Percentiles rank a stretch among this genome's conserved stretches.
phyloP scores from a whole-genome alignment of 1,140 invertebrate species.

The Caerostris darwini region DNA sequence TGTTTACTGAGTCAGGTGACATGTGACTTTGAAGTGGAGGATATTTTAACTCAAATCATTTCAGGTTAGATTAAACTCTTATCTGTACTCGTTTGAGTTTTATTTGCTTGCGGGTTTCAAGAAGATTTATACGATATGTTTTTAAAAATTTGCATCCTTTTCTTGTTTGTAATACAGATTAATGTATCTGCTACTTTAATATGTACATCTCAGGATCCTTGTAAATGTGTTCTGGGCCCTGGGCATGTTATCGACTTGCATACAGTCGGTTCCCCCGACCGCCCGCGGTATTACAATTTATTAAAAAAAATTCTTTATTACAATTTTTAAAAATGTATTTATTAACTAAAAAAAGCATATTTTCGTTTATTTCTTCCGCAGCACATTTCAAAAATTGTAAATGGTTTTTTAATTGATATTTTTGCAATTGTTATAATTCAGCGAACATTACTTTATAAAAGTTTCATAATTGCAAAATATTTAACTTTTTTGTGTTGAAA shows the following conservation, averaged over 20 bases:
- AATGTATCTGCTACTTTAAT: background rate
- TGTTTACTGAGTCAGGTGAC: background rate
- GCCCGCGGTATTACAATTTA: background rate
- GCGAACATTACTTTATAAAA: too few relatives aligned
- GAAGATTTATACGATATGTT: background rate
- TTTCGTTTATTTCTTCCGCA: too few relatives aligned
- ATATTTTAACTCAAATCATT: background rate
- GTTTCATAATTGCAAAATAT: too few relatives aligned
- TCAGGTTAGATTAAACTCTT: too few relatives aligned
- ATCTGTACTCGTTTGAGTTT: background rate
- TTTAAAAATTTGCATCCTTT: background rate
- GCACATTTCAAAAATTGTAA: too few relatives aligned
- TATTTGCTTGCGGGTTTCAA: background rate
- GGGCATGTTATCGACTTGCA: constrained; percentile 13
- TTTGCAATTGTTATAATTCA: too few relatives aligned
- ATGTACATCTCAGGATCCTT: constrained; percentile 26
- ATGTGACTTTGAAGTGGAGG: background rate
- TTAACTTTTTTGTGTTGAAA: too few relatives aligned
- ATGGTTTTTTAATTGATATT: too few relatives aligned
- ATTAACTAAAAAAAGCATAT: too few relatives aligned
- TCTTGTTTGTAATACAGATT: background rate
- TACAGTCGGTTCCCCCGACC: background rate
- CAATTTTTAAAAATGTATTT: too few relatives aligned
- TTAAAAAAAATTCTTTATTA: too few relatives aligned
- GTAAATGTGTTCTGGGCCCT: constrained; percentile 2